Conservation (phyloP, 2,113 vertebrate genomes). For the Caranx ignobilis region DNA sequence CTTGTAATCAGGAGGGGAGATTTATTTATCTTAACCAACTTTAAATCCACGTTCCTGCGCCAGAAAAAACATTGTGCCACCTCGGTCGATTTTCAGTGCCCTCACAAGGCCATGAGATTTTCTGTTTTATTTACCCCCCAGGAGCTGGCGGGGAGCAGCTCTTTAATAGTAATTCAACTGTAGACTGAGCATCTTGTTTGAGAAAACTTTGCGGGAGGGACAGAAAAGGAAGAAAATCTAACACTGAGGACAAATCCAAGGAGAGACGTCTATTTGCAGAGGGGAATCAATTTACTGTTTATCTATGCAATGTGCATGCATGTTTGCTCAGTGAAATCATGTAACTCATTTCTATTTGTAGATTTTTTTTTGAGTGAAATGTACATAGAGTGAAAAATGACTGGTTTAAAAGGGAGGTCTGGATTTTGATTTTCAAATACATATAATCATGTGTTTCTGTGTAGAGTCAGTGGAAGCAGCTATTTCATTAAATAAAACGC, state of each 20-base stretch:
- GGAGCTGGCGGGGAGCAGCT: conserved; percentile 47
- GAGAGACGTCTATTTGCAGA: conserved; percentile 4
- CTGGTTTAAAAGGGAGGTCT: too few species aligned
- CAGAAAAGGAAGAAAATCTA: conserved; percentile 21
- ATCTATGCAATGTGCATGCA: conserved; percentile 4
- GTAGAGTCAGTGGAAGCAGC: not conserved
- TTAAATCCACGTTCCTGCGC: conserved; percentile 69
- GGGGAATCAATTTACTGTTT: not conserved
- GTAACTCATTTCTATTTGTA: not conserved
- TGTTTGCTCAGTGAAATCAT: not conserved
- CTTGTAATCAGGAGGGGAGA: conserved; percentile 80
- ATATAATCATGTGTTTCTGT: not conserved
- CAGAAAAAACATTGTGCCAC: conserved; percentile 63
- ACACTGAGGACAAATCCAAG: conserved; percentile 33
- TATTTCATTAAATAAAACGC: conserved; percentile 8
- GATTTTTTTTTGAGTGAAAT: not conserved
- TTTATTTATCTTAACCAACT: conserved; percentile 84
- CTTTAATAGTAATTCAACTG: conserved; percentile 50
- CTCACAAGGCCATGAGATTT: conserved; percentile 65
- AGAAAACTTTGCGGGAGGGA: conserved; percentile 24
- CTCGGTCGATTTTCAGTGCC: conserved; percentile 71
- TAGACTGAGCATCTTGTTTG: conserved; percentile 53
- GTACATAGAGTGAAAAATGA: too few species aligned
- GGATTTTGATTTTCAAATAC: not conserved
- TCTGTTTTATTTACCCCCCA: conserved; percentile 70